phyloP scores from a whole-genome alignment of 2,888 invertebrate genomes.

The Choristoneura rosaceana region DNA sequence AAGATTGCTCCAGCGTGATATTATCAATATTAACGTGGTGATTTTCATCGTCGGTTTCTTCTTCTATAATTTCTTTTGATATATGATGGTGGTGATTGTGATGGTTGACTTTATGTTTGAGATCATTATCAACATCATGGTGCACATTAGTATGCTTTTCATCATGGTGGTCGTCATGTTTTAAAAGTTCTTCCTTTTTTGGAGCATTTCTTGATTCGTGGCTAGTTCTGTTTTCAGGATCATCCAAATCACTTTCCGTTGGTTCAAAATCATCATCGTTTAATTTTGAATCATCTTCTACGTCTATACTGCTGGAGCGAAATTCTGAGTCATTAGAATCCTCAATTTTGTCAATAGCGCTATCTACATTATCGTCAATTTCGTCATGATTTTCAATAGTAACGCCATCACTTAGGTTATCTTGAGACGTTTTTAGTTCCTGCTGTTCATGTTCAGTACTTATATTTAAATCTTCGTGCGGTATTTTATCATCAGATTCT shows the following conservation, averaged over 20 bases:
- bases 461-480: neutral
- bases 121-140: neutral
- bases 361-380: neutral
- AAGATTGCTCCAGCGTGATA: neutral
- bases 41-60: neutral
- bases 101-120: neutral
- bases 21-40: neutral
- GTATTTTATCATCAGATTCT: neutral
- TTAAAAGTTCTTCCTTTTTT: neutral
- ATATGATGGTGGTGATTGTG: neutral
- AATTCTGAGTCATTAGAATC: neutral
- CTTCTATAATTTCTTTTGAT: neutral
- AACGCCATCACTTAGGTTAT: neutral
- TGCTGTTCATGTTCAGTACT: neutral
- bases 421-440: neutral
- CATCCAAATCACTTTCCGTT: neutral
- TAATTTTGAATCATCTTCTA: neutral
- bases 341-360: neutral
- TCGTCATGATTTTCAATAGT: neutral
- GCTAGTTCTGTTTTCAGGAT: neutral
- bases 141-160: neutral
- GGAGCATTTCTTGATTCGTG: neutral
- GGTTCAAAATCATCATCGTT: neutral
- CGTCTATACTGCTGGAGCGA: neutral
- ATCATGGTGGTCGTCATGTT: neutral